Conservation (phyloP, 2,797 vertebrate genomes). For the Mormyrus proboscirostris region DNA sequence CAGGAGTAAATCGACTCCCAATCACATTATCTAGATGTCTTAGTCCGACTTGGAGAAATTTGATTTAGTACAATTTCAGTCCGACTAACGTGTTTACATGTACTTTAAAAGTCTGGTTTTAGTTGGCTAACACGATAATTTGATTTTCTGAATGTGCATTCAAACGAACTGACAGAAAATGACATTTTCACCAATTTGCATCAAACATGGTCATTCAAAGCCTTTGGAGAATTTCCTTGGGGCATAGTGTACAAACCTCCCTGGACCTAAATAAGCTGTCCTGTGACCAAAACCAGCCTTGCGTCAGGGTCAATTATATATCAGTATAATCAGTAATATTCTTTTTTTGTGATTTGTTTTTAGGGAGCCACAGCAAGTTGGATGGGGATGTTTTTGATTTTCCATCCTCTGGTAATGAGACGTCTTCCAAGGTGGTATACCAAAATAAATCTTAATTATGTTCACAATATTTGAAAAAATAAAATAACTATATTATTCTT, state of each 20-base stretch:
- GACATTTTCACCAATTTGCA: background rate
- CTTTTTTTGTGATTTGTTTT: background rate
- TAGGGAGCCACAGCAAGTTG: background rate
- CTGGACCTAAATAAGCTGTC: background rate
- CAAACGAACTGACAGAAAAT: background rate
- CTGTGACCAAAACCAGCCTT: background rate
- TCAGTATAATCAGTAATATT: background rate
- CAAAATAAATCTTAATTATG: background rate
- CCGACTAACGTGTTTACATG: background rate
- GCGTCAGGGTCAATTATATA: background rate
- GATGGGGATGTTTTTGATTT: slow-evolving; percentile 41
- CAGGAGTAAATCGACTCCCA: background rate
- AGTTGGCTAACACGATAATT: background rate
- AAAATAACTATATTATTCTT: background rate
- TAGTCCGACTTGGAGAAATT: background rate
- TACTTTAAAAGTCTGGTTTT: background rate
- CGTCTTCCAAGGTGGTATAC: slow-evolving; percentile 31
- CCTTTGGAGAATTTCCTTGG: background rate
- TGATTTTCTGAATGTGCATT: background rate
- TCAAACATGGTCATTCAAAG: background rate
- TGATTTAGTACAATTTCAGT: too few relatives aligned
- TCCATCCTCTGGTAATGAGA: slow-evolving; percentile 23
- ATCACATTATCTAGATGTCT: background rate
- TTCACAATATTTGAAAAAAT: background rate
- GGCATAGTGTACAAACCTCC: background rate